phyloP scores from a whole-genome alignment of 2,888 invertebrate genomes.

The Torymus texanus region DNA sequence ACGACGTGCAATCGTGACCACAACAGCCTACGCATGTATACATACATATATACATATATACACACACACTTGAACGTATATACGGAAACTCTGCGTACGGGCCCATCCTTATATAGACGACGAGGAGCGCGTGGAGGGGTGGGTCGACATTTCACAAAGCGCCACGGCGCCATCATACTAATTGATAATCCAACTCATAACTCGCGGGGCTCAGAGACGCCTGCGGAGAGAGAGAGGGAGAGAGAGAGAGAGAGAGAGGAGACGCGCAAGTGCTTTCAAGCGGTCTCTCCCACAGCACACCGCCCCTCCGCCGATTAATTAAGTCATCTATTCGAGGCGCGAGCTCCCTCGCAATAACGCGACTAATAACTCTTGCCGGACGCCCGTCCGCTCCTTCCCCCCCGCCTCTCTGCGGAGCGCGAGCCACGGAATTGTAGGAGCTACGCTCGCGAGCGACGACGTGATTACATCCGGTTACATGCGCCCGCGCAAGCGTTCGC shows the following conservation, averaged over 20 bases:
- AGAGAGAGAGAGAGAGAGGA: too few species aligned
- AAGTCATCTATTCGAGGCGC: constrained; percentile 42
- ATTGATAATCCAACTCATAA: constrained; percentile 48
- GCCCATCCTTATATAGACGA: not conserved
- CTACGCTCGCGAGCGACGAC: constrained; percentile 17
- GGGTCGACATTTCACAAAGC: constrained; percentile 13
- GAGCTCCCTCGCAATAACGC: constrained; percentile 36
- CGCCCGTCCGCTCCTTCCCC: not conserved
- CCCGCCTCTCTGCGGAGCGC: too few species aligned
- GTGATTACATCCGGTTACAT: constrained; percentile 48
- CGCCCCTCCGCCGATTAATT: constrained; percentile 31
- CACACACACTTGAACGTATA: not conserved
- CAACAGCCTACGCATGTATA: too few species aligned
- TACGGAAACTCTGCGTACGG: too few species aligned
- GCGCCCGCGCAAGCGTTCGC: constrained; percentile 8
- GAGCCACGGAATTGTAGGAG: constrained; percentile 5
- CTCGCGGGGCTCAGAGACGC: constrained; percentile 8
- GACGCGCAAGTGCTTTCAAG: constrained; percentile 8
- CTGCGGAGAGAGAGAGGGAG: not conserved
- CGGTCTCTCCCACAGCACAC: not conserved
- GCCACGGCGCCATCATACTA: constrained; percentile 25
- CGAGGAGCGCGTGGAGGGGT: not conserved
- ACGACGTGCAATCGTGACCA: too few species aligned
- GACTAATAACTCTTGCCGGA: constrained; percentile 49
- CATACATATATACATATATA: too few species aligned